Evolutionary conservation across 2,797 vertebrate species (phyloP), one percentile per base, ranked within the genome.

Genomic region (Epinephelus malabaricus): DNA sequence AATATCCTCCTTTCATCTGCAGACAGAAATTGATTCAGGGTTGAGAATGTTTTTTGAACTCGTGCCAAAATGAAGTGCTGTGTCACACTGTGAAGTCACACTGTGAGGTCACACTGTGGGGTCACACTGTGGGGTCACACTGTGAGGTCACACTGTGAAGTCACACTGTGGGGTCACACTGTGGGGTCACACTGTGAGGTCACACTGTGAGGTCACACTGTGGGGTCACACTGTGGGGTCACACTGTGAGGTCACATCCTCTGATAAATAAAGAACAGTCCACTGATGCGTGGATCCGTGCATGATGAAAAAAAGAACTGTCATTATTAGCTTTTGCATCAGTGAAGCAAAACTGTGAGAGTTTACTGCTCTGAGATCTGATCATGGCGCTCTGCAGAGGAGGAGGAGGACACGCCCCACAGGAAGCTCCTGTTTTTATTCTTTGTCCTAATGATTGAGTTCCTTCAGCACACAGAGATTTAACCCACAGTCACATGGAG

Each of bases 11-110:
- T 56, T 51, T 78, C 55, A 49, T 69, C 49, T 50, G 5, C 6
- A 23, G 53, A 38, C 65, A 87, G 64, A 62, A 71, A 89, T 60
- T 66, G 81, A 89, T 84, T 86, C 71, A 11, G 47, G 64, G 54
- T 88, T 84, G 23, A 69, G 82, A 78, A 78, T 85, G 77, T 55
- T 76, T 84, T 91, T 90, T 95, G 93, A 91, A 85, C 75, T 38
- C 5, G 45, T 77, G 93, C 93, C 95, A 95, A 62, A 73, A 64
- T 74, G 79, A 93, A 95, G 93, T 90, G 95, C 94, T 92, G 90
- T 85, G 89, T 94, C 94, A 94, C 78, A 82, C 21, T 21, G 21
- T 21, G 21, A 21, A 21, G 89, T 94, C 94, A 94, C 78, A 82
- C 80, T 3, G 84, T 77, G 79, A 40, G 83, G 90, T 88, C 83